Conservation (phyloP, 2,888 invertebrate genomes). For the Opisthograptis luteolata region DNA sequence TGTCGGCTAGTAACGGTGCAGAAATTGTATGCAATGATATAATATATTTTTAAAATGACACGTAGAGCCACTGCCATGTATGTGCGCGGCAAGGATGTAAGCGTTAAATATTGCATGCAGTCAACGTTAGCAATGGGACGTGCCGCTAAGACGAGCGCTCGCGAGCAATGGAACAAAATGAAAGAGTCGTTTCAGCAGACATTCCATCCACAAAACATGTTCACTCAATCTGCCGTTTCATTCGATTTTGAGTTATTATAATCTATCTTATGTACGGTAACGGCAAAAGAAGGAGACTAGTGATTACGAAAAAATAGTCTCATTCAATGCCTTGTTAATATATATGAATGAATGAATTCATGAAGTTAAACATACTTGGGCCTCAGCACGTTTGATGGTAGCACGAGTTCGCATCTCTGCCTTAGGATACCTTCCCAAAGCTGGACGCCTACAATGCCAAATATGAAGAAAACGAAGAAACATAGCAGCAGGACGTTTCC, state of each 20-base stretch:
- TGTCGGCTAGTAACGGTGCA: constrained; percentile 59
- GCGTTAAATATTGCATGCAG: constrained; percentile 85
- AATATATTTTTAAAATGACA: constrained; percentile 61
- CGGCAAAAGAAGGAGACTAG: constrained; percentile 37
- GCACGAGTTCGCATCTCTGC: constrained; percentile 94
- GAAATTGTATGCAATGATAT: constrained; percentile 65
- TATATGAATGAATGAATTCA: constrained; percentile 22
- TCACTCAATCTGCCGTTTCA: constrained; percentile 44
- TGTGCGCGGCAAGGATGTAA: constrained; percentile 69
- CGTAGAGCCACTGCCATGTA: constrained; percentile 64
- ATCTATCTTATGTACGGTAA: constrained; percentile 42
- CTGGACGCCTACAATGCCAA: constrained; percentile 99
- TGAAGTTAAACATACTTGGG: constrained; percentile 87
- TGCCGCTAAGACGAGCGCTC: constrained; percentile 76
- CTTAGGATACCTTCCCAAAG: constrained; percentile 99
- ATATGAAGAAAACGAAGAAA: constrained; percentile 99
- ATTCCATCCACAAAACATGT: constrained; percentile 55
- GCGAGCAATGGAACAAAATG: constrained; percentile 70
- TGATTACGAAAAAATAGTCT: constrained; percentile 13
- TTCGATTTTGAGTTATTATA: constrained; percentile 42
- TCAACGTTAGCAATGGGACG: constrained; percentile 80
- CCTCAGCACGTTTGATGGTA: constrained; percentile 88
- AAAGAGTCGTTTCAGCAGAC: constrained; percentile 61
- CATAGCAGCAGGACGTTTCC: constrained; percentile 99
- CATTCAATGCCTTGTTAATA: constrained; percentile 7